Conservation (phyloP, 2,888 invertebrate genomes). For the Peribatodes rhomboidaria region DNA sequence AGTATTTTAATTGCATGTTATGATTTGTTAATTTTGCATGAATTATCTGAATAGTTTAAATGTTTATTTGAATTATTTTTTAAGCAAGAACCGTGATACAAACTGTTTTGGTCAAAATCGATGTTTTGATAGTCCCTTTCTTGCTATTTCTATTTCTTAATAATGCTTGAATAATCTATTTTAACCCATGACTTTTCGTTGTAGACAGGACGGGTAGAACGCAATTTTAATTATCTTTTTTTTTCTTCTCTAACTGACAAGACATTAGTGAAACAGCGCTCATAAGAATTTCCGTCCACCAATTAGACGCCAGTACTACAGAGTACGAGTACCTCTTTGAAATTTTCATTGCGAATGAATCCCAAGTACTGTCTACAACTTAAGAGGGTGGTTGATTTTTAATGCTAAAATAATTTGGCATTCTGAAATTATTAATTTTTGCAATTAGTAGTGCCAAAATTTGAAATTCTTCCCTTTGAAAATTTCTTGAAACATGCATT, state of each 20-base stretch:
- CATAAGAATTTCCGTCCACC: not conserved
- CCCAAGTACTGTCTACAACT: not conserved
- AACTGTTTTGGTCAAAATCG: conserved; percentile 57
- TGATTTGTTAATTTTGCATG: conserved; percentile 1
- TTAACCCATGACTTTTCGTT: not conserved
- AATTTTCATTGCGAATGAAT: not conserved
- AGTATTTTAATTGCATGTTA: not conserved
- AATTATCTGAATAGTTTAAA: conserved; percentile 4
- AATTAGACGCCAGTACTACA: not conserved
- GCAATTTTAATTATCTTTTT: too few relatives aligned
- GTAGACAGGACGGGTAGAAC: not conserved
- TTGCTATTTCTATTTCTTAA: conserved; percentile 49
- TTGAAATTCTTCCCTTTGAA: conserved; percentile 37
- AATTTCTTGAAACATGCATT: not conserved
- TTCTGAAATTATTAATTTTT: not conserved
- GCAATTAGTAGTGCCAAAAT: conserved; percentile 64
- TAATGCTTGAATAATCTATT: not conserved
- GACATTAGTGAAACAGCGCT: not conserved
- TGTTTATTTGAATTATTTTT: conserved; percentile 4
- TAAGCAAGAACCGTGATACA: conserved; percentile 37
- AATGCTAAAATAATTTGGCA: not conserved
- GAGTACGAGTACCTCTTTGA: not conserved
- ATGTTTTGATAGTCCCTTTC: conserved; percentile 67
- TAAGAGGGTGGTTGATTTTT: not conserved
- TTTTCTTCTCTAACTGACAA: too few relatives aligned